phyloP scores from a whole-genome alignment of 2,113 vertebrate genomes.

The Thinocorus orbignyianus region DNA sequence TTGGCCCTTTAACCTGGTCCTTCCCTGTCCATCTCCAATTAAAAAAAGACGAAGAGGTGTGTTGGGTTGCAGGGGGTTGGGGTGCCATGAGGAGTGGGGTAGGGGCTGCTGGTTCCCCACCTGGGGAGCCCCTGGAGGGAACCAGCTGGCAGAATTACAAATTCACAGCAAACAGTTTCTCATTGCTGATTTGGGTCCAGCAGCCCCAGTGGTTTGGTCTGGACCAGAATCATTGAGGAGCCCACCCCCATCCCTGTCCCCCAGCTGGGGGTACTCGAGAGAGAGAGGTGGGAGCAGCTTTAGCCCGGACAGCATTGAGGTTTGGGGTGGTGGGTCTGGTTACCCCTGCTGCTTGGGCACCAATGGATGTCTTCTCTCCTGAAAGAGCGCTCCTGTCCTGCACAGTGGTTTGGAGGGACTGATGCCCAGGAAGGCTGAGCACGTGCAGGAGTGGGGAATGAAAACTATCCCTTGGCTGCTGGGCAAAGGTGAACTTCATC shows the following conservation, averaged over 20 bases:
- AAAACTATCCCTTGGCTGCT: background rate
- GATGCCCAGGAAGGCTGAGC: background rate
- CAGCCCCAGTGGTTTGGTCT: background rate
- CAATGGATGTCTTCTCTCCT: background rate
- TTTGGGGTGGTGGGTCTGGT: background rate
- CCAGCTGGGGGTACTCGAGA: background rate
- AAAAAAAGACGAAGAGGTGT: background rate
- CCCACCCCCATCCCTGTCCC: background rate
- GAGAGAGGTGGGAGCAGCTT: background rate
- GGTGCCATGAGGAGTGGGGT: background rate
- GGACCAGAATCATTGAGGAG: rapidly evolving
- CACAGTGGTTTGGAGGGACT: background rate
- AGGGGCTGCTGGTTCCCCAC: background rate
- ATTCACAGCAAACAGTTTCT: background rate
- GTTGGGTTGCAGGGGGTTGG: background rate
- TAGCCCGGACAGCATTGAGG: background rate
- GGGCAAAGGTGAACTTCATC: background rate
- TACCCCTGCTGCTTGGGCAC: background rate
- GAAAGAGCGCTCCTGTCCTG: background rate
- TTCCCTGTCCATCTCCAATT: background rate
- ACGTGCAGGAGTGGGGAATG: background rate
- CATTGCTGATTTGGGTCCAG: background rate
- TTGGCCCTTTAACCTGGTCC: background rate
- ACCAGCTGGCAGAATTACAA: background rate
- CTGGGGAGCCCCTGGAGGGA: background rate